These are phyloP conservation scores for Trinectes maculatus DNA, from an alignment of 2,113 vertebrate genomes.

Conservation along the genomic window DNA sequence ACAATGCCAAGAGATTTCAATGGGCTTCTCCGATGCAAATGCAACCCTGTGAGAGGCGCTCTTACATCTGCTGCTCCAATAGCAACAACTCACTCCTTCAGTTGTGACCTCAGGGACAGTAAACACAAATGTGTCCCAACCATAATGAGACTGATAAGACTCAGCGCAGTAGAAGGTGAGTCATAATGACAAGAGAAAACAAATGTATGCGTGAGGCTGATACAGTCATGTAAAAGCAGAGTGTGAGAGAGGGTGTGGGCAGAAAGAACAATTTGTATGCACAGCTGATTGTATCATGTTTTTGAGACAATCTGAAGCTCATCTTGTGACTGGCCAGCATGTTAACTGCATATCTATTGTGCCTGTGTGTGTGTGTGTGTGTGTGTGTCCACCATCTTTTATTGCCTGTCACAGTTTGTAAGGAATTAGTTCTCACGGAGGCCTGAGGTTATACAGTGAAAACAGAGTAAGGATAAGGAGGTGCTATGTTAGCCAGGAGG, in stretches of 20 bases:
- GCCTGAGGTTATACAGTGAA: slow-evolving; percentile 51
- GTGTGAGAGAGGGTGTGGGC: not conserved
- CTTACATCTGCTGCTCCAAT: slow-evolving; percentile 56
- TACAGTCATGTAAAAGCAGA: not conserved
- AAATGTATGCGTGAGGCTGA: slow-evolving; percentile 6
- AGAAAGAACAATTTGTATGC: slow-evolving; percentile 9
- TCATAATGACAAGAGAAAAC: slow-evolving; percentile 26
- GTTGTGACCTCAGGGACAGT: slow-evolving; percentile 39
- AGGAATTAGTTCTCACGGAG: slow-evolving; percentile 55
- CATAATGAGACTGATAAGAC: slow-evolving; percentile 38
- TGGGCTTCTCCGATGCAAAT: slow-evolving; percentile 20
- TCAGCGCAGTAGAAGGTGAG: slow-evolving; percentile 27
- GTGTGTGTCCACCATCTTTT: slow-evolving; percentile 36
- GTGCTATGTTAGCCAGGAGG: slow-evolving; percentile 30
- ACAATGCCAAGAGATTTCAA: slow-evolving; percentile 26
- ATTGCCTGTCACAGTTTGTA: slow-evolving; percentile 51
- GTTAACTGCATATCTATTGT: slow-evolving; percentile 20
- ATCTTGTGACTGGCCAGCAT: slow-evolving; percentile 51
- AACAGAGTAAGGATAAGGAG: slow-evolving; percentile 47
- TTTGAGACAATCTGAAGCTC: slow-evolving; percentile 25
- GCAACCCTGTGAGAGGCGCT: slow-evolving; percentile 32
- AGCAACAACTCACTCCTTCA: slow-evolving; percentile 53
- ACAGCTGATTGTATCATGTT: slow-evolving; percentile 28
- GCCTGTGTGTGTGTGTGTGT: slow-evolving; percentile 13
- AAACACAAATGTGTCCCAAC: slow-evolving; percentile 44